Evolutionary conservation across 2,888 invertebrate species (phyloP).

Genomic region (Ophonus ardosiacus): DNA sequence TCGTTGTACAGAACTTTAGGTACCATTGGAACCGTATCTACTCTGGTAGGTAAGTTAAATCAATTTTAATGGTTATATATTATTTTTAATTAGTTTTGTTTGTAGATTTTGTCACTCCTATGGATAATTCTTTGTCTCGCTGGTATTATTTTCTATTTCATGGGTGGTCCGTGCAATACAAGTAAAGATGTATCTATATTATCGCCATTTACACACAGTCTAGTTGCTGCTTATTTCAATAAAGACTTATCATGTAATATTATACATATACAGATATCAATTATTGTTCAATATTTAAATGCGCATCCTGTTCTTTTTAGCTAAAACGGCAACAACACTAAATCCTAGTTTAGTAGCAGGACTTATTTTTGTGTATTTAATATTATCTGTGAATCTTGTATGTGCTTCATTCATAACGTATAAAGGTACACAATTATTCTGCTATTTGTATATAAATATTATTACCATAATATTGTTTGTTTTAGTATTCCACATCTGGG

Average conservation of each 20-base stretch:
- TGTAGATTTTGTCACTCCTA: not conserved
- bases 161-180: not conserved
- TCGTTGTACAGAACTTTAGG: conserved; percentile 34
- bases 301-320: not conserved
- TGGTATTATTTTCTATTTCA: not conserved
- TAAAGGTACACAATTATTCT: conserved; percentile 1
- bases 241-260: conserved; percentile 5
- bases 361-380: not conserved
- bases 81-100: conserved; percentile 1
- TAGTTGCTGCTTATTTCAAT: conserved; percentile 25
- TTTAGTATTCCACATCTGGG: conserved; percentile 8
- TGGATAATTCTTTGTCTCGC: conserved; percentile 20
- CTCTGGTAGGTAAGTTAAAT: conserved; percentile 37
- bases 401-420: conserved; percentile 1
- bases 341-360: not conserved
- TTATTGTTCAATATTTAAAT: not conserved
- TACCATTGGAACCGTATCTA: conserved; percentile 10
- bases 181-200: not conserved
- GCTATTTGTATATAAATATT: not conserved
- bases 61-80: not conserved
- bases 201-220: not conserved
- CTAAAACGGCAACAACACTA: not conserved
- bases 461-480: not conserved
- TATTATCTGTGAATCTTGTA: conserved; percentile 8
- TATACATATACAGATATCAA: too few relatives aligned